These are phyloP conservation scores for Hirudo medicinalis DNA, from an alignment of 1,140 invertebrate species.

Conservation along the genomic window DNA sequence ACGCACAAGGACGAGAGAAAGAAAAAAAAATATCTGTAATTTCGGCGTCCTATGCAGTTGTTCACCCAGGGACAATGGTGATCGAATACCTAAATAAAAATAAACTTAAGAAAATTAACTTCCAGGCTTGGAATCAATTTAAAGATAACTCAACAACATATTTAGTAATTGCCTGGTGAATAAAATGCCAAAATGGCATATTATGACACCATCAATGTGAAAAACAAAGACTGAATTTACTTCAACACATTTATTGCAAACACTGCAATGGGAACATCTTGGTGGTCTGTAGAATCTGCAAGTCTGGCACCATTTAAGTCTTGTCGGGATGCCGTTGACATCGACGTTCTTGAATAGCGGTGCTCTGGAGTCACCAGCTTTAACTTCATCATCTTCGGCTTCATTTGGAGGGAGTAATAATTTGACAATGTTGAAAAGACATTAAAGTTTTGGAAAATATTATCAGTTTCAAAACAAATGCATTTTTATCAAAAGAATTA, in stretches of 20 bases:
- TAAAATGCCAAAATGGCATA: neutral
- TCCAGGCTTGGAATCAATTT: neutral
- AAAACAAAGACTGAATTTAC: constrained; percentile 45
- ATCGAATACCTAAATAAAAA: constrained; percentile 75
- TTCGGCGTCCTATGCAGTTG: constrained; percentile 94
- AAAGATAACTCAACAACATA: neutral
- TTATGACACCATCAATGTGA: neutral
- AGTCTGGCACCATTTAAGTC: constrained; percentile 98
- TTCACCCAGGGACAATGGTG: constrained; percentile 99
- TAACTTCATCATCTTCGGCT: constrained; percentile 89
- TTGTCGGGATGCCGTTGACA: constrained; percentile 91
- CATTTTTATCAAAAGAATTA: constrained; percentile 12
- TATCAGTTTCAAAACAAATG: too few relatives aligned
- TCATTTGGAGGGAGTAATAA: neutral
- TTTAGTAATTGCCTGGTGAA: neutral
- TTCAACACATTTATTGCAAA: constrained; percentile 97
- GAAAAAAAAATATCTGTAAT: constrained; percentile 70
- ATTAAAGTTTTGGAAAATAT: too few relatives aligned
- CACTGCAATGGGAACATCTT: constrained; percentile 94
- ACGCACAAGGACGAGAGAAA: constrained; percentile 88
- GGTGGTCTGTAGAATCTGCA: constrained; percentile 99
- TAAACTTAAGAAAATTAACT: constrained; percentile 12
- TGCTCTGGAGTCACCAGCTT: constrained; percentile 89
- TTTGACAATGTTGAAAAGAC: neutral
- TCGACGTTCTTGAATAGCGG: constrained; percentile 95